These are phyloP conservation scores for Leptonema lineaticorne DNA, from an alignment of 1,140 invertebrate species.

Conservation along the genomic window DNA sequence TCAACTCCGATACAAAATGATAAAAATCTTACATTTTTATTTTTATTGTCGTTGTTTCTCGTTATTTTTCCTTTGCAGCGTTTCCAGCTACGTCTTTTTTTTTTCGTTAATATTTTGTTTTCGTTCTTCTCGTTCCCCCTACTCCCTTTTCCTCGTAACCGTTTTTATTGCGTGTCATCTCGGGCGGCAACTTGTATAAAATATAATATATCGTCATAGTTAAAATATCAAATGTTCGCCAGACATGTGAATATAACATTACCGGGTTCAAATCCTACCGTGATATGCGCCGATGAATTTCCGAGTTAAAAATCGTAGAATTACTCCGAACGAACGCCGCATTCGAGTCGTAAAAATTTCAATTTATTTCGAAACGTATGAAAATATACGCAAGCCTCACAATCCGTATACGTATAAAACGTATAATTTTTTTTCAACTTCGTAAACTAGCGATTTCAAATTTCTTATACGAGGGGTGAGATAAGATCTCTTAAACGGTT, in stretches of 20 bases:
- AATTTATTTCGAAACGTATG: conserved; percentile 41
- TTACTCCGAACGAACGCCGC: conserved; percentile 10
- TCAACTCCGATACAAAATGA: conserved; percentile 22
- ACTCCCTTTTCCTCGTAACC: background rate
- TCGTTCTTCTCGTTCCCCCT: background rate
- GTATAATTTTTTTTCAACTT: conserved; percentile 5
- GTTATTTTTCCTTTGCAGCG: conserved; percentile 14
- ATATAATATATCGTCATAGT: conserved; percentile 34
- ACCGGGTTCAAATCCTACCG: conserved; percentile 14
- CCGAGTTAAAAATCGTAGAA: conserved; percentile 9
- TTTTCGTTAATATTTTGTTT: background rate
- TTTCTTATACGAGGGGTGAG: conserved; percentile 31
- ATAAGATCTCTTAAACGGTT: conserved; percentile 33
- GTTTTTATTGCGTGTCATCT: conserved; percentile 37
- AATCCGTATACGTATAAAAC: conserved; percentile 6
- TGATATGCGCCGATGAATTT: conserved; percentile 26
- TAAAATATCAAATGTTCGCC: conserved; percentile 23
- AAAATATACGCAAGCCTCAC: too few relatives aligned
- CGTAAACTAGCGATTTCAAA: conserved; percentile 34
- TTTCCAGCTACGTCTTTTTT: background rate
- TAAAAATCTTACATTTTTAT: conserved; percentile 36
- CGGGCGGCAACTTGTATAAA: conserved; percentile 33
- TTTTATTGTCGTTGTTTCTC: conserved; percentile 18
- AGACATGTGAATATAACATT: conserved; percentile 22
- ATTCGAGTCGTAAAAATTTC: conserved; percentile 40